Conservation (phyloP, 2,888 invertebrate species). For the Malachius bipustulatus region DNA sequence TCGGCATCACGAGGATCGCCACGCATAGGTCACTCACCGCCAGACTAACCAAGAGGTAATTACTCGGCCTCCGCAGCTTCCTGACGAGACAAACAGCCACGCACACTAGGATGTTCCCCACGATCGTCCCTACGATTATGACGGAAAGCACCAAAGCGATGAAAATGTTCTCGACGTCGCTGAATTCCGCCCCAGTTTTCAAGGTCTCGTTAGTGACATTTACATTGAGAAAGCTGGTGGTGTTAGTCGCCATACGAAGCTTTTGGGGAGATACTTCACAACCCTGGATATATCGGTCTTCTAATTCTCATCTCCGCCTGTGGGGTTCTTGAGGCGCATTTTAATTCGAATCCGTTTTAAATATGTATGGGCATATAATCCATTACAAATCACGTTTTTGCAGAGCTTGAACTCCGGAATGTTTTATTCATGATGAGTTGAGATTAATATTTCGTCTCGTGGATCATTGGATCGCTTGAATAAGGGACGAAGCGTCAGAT, state of each 20-base stretch:
- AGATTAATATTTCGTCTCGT: no score
- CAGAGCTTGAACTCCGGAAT: no score
- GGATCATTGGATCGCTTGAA: no score
- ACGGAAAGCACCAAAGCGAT: conserved; percentile 61
- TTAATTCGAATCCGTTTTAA: no score
- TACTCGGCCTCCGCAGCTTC: conserved; percentile 79
- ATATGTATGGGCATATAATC: no score
- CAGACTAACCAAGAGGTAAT: conserved; percentile 84
- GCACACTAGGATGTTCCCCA: conserved; percentile 88
- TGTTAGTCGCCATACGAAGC: conserved; percentile 36
- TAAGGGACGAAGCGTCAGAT: no score
- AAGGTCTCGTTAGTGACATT: conserved; percentile 26
- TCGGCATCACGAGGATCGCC: conserved; percentile 92
- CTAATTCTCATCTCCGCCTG: no score
- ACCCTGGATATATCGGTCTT: no score
- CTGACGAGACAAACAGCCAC: conserved; percentile 91
- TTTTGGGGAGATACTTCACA: no score
- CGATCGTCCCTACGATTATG: conserved; percentile 67
- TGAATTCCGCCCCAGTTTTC: conserved; percentile 21
- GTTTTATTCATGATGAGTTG: no score
- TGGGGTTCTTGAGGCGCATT: no score
- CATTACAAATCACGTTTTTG: no score
- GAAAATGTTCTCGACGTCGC: conserved; percentile 45
- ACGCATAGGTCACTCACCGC: conserved; percentile 96
- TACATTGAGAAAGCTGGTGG: conserved; percentile 21